Evolutionary conservation across 64 coral and sea anemone species (phyloP).

Genomic region (Montipora cactus): DNA sequence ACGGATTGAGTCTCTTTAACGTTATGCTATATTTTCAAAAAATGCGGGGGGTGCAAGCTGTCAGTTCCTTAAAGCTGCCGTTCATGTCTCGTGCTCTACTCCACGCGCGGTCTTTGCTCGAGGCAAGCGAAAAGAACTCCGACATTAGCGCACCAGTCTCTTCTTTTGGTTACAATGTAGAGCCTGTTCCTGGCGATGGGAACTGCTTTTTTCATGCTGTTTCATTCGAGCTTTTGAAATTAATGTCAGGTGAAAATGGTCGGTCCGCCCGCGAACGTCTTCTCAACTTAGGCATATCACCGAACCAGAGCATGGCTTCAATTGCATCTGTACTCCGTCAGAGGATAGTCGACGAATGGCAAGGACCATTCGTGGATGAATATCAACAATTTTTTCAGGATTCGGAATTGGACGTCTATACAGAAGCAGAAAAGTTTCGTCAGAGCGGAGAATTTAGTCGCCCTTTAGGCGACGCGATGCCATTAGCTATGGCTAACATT

Average conservation of each 20-base stretch:
- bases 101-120: background rate
- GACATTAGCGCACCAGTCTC: background rate
- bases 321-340: slow-evolving; percentile 30
- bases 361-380: slow-evolving; percentile 22
- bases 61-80: slow-evolving; percentile 29
- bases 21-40: slow-evolving; percentile 23
- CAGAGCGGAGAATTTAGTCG: slow-evolving; percentile 35
- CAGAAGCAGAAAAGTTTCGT: slow-evolving; percentile 25
- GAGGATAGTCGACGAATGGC: slow-evolving; percentile 44
- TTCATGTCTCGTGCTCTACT: slow-evolving; percentile 27
- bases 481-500: slow-evolving; percentile 63
- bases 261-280: background rate
- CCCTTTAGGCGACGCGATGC: slow-evolving; percentile 61
- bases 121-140: slow-evolving; percentile 10
- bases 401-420: background rate
- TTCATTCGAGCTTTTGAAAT: slow-evolving; percentile 39
- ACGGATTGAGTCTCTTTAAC: slow-evolving; percentile 38
- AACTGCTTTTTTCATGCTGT: slow-evolving; percentile 61
- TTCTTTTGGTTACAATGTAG: slow-evolving; percentile 41
- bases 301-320: background rate
- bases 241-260: slow-evolving; percentile 1
- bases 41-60: background rate
- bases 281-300: background rate
- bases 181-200: slow-evolving; percentile 30
- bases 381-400: slow-evolving; percentile 18